These are phyloP conservation scores for Conger conger DNA, from an alignment of 2,113 vertebrate species.

Conservation along the genomic window DNA sequence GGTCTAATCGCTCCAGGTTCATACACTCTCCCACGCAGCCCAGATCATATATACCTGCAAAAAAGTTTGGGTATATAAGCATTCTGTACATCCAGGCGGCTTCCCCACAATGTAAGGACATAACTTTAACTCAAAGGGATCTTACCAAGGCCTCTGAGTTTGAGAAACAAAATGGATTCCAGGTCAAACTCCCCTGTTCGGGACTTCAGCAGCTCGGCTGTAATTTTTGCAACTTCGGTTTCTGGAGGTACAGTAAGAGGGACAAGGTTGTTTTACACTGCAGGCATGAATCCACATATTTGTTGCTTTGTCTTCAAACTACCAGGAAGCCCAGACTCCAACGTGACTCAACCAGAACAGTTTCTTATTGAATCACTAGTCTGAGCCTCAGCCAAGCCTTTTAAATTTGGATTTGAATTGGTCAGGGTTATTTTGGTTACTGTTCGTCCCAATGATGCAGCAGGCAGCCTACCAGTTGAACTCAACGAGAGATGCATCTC, in stretches of 20 bases:
- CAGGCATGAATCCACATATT: neutral
- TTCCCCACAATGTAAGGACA: neutral
- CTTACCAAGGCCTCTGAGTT: slow-evolving; percentile 70
- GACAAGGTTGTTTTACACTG: neutral
- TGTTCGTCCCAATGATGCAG: neutral
- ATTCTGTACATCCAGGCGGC: neutral
- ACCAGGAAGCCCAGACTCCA: neutral
- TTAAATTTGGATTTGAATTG: neutral
- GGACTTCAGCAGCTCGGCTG: slow-evolving; percentile 68
- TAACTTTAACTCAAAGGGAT: slow-evolving; percentile 13
- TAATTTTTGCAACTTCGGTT: slow-evolving; percentile 66
- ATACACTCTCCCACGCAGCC: slow-evolving; percentile 86
- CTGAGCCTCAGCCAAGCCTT: no score
- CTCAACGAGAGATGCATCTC: neutral
- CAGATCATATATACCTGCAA: slow-evolving; percentile 72
- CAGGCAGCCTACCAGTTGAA: neutral
- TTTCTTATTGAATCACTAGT: no score
- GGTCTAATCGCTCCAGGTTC: slow-evolving; percentile 87
- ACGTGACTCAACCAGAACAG: no score
- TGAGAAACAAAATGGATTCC: slow-evolving; percentile 77
- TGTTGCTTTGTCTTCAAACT: neutral
- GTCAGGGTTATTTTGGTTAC: neutral
- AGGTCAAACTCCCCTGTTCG: slow-evolving; percentile 75
- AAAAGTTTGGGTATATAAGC: neutral
- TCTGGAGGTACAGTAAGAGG: slow-evolving; percentile 60